Conservation (phyloP, 2,797 vertebrate species). For the Chiroxiphia lanceolata region DNA sequence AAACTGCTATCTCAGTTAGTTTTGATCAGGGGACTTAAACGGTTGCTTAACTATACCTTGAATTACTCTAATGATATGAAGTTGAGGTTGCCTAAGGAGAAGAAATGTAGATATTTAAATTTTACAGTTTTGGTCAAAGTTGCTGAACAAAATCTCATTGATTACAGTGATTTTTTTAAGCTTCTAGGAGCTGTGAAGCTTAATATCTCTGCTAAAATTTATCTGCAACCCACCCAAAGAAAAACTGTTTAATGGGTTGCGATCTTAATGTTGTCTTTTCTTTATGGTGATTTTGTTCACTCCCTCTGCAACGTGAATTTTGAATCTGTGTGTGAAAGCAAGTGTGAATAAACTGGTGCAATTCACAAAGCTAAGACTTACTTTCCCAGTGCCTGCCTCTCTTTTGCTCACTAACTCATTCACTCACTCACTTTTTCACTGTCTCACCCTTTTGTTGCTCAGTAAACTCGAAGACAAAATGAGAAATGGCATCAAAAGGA, state of each 20-base stretch:
- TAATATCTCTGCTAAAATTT: neutral
- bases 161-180: neutral
- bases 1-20: neutral
- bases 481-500: conserved; percentile 13
- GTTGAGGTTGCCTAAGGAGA: neutral
- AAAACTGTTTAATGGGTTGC: neutral
- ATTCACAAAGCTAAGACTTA: conserved; percentile 1
- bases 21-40: neutral
- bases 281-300: neutral
- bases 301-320: neutral
- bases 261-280: neutral
- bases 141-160: neutral
- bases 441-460: neutral
- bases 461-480: conserved; percentile 22
- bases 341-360: neutral
- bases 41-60: neutral
- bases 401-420: neutral
- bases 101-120: conserved; percentile 23
- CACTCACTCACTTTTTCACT: neutral
- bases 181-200: neutral
- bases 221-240: neutral
- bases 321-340: neutral
- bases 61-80: neutral
- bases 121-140: neutral
- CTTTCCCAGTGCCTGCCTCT: neutral